Conservation (phyloP, 2,888 invertebrate genomes). For the Blastobasis adustella region DNA sequence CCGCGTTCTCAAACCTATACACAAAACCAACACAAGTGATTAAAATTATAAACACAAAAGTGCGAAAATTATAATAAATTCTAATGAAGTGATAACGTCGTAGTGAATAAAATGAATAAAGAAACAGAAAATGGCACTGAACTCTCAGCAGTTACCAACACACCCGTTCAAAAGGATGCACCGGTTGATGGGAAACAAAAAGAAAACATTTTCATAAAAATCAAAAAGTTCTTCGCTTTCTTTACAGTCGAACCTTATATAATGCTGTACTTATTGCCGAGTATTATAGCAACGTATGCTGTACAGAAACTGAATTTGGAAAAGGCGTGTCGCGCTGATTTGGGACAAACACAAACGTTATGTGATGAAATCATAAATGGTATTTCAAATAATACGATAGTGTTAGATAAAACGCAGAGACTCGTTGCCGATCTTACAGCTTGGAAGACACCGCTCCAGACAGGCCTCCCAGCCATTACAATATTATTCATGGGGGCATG, state of each 20-base stretch:
- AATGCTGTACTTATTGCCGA: constrained; percentile 77
- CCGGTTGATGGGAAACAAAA: constrained; percentile 11
- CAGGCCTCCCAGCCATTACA: constrained; percentile 70
- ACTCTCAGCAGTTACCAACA: constrained; percentile 16
- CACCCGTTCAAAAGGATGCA: constrained; percentile 10
- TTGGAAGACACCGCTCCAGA: constrained; percentile 72
- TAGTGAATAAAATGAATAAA: constrained; percentile 22
- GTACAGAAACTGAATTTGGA: constrained; percentile 70
- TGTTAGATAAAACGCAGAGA: constrained; percentile 43
- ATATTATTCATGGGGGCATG: constrained; percentile 77
- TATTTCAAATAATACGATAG: constrained; percentile 32
- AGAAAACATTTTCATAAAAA: constrained; percentile 5
- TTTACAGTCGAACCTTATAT: constrained; percentile 79
- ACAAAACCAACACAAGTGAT: constrained; percentile 10
- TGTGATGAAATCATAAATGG: constrained; percentile 58
- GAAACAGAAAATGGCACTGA: constrained; percentile 23
- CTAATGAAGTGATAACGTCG: constrained; percentile 10
- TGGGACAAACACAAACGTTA: constrained; percentile 59
- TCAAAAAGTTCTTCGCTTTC: constrained; percentile 17
- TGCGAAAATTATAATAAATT: constrained; percentile 8
- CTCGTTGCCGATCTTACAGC: constrained; percentile 69
- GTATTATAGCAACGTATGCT: constrained; percentile 74
- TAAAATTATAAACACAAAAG: background rate
- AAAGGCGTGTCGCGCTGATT: constrained; percentile 72
- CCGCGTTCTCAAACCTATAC: constrained; percentile 33